Conservation (phyloP, 1,140 invertebrate species). For the Camponotus vicinus region DNA sequence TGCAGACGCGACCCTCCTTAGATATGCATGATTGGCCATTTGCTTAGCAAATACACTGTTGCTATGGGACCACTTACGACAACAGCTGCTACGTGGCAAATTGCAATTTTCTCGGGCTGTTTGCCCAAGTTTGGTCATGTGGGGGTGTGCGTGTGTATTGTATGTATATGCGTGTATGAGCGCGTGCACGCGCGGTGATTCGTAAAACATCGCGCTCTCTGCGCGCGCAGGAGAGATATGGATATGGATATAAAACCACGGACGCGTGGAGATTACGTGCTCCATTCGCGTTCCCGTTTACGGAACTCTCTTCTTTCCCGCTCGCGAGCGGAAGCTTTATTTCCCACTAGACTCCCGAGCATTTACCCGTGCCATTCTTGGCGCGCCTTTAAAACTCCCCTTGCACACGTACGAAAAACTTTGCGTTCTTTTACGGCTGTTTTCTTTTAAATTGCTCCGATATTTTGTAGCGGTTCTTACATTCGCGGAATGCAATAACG, state of each 20-base stretch:
- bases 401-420: constrained; percentile 59
- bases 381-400: constrained; percentile 58
- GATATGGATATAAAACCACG: constrained; percentile 62
- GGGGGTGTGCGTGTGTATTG: too few species aligned
- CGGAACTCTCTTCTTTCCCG: constrained; percentile 54
- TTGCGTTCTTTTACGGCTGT: constrained; percentile 50
- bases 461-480: constrained; percentile 47
- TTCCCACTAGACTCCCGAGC: constrained; percentile 60
- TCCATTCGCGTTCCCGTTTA: constrained; percentile 60
- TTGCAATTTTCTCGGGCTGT: constrained; percentile 61
- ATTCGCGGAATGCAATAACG: neutral
- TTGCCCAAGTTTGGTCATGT: neutral
- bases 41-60: constrained; percentile 79
- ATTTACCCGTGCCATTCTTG: constrained; percentile 62
- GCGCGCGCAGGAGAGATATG: constrained; percentile 26
- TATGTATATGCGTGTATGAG: too few species aligned
- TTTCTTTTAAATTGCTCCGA: constrained; percentile 55
- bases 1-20: constrained; percentile 78
- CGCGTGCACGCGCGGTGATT: constrained; percentile 49
- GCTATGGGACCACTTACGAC: constrained; percentile 57
- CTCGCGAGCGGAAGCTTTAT: constrained; percentile 59
- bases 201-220: constrained; percentile 54
- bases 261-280: constrained; percentile 56
- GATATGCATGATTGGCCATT: constrained; percentile 83
- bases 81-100: constrained; percentile 60